Conservation (phyloP, 2,888 invertebrate genomes). For the Tiliacea citrago region DNA sequence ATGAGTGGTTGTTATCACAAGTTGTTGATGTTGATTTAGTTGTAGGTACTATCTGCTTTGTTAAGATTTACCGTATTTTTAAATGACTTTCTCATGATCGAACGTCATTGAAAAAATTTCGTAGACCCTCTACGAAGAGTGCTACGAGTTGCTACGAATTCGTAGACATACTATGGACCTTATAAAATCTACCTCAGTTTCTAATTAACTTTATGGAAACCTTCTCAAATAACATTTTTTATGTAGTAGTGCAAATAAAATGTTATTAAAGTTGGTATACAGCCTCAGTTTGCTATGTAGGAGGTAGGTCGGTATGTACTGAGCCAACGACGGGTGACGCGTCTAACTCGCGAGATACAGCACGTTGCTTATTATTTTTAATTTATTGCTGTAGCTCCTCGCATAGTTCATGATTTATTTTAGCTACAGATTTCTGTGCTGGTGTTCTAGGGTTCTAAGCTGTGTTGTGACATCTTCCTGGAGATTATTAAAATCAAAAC, state of each 20-base stretch:
- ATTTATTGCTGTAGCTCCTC: slow-evolving; percentile 51
- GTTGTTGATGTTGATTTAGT: neutral
- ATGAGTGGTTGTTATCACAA: slow-evolving; percentile 12
- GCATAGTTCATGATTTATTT: slow-evolving; percentile 31
- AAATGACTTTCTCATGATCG: neutral
- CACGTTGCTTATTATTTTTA: slow-evolving; percentile 62
- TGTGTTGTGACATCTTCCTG: neutral
- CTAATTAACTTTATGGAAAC: neutral
- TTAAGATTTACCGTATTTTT: neutral
- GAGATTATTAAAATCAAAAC: neutral
- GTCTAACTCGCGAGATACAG: slow-evolving; percentile 55
- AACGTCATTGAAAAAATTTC: neutral
- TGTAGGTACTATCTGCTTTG: neutral
- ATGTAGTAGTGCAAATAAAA: slow-evolving; percentile 48
- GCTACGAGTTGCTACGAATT: slow-evolving; percentile 42
- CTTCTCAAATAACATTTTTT: slow-evolving; percentile 25
- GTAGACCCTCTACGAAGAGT: slow-evolving; percentile 45
- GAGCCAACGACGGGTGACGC: slow-evolving; percentile 35
- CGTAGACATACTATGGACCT: slow-evolving; percentile 15
- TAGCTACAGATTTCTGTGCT: slow-evolving; percentile 12
- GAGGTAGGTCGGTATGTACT: slow-evolving; percentile 9
- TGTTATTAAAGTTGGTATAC: slow-evolving; percentile 52
- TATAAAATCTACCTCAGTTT: slow-evolving; percentile 11
- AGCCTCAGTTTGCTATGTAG: slow-evolving; percentile 30
- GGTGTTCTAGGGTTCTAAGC: neutral